Evolutionary conservation across 2,113 vertebrate species (phyloP).

Genomic region (Ia io): DNA sequence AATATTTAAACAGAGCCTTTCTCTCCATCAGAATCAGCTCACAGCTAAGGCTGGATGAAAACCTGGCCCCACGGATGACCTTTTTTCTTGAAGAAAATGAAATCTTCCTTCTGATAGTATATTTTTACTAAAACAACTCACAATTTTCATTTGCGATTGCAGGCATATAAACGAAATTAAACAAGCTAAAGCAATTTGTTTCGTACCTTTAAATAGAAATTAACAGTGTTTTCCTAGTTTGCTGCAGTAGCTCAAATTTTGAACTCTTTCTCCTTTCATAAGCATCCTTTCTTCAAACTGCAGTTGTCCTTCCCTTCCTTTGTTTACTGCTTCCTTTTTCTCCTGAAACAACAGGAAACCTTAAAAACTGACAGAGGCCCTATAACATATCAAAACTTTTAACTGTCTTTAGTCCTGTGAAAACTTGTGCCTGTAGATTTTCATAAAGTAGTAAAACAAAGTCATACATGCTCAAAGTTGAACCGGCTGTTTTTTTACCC

Average conservation of each 20-base stretch:
- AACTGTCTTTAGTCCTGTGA: background rate
- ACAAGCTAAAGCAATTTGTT: background rate
- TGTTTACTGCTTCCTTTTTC: background rate
- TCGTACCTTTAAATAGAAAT: background rate
- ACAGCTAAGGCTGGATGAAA: background rate
- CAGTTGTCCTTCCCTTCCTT: background rate
- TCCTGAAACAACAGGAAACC: slow-evolving; percentile 2
- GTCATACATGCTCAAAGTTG: background rate
- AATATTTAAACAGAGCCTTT: background rate
- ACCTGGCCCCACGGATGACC: background rate
- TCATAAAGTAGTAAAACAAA: background rate
- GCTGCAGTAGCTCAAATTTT: background rate
- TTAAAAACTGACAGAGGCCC: background rate
- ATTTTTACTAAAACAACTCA: slow-evolving; percentile 10
- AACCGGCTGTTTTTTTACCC: background rate
- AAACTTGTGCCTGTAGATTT: background rate
- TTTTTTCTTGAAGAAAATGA: slow-evolving; percentile 30
- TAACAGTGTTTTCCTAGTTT: background rate
- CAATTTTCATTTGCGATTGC: background rate
- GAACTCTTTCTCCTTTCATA: background rate
- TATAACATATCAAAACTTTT: background rate
- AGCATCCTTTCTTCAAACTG: background rate
- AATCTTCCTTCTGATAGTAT: slow-evolving; percentile 27
- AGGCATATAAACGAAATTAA: slow-evolving; percentile 30
- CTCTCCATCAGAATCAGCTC: background rate